Percentiles rank a stretch among this genome's conserved stretches.
Evolutionary conservation across 64 coral and sea anemone genomes (phyloP).

Genomic region (Orbicella faveolata): DNA sequence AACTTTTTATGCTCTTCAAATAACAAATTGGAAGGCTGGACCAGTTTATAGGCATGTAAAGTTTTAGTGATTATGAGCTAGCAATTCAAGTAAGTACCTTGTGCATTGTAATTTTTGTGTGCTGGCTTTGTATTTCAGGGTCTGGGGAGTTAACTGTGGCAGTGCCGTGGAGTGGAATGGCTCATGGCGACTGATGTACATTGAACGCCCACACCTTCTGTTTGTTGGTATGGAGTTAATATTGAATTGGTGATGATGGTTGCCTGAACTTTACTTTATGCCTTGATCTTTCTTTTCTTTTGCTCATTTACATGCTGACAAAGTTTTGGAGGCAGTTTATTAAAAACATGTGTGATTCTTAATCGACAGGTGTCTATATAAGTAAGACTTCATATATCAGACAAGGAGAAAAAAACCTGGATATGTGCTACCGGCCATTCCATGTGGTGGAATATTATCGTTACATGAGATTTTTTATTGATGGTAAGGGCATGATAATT

Average conservation of each 20-base stretch:
- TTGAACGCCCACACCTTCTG: slow-evolving; percentile 60
- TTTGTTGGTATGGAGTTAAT: slow-evolving; percentile 44
- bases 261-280: too few relatives aligned
- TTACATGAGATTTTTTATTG: slow-evolving; percentile 90
- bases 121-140: slow-evolving; percentile 14
- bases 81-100: background rate
- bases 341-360: background rate
- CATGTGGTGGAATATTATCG: slow-evolving; percentile 91
- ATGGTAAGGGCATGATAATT: slow-evolving; percentile 51
- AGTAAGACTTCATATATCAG: slow-evolving; percentile 83
- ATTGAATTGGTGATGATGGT: too few relatives aligned
- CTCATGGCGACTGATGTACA: slow-evolving; percentile 76
- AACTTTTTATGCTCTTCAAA: too few relatives aligned
- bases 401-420: slow-evolving; percentile 62
- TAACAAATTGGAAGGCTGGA: too few relatives aligned
- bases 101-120: background rate
- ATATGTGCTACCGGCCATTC: slow-evolving; percentile 65
- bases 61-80: background rate
- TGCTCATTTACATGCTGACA: background rate
- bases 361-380: slow-evolving; percentile 79
- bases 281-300: background rate
- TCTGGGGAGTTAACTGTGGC: slow-evolving; percentile 78
- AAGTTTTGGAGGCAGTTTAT: too few relatives aligned
- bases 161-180: slow-evolving; percentile 53
- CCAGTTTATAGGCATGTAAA: background rate